phyloP scores from a whole-genome alignment of 2,113 vertebrate species.

The Megatriorchis doriae region DNA sequence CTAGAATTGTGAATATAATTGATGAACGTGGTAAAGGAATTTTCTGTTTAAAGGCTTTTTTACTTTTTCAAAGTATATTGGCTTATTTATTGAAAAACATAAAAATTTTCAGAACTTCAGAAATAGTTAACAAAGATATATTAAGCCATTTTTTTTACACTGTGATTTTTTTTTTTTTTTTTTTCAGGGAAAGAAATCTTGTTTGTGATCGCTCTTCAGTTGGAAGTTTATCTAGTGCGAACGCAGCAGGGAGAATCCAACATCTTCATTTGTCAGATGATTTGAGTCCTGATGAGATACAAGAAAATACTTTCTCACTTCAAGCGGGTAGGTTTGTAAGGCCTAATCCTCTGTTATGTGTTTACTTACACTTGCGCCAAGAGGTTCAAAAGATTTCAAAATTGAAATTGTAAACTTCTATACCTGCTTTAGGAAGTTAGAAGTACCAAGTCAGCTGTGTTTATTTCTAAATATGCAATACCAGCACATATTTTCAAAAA shows the following conservation, averaged over 20 bases:
- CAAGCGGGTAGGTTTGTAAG: constrained; percentile 74
- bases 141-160: background rate
- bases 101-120: background rate
- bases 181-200: constrained; percentile 74
- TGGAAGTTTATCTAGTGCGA: constrained; percentile 81
- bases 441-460: background rate
- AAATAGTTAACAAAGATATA: background rate
- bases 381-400: background rate
- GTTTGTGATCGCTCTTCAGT: constrained; percentile 79
- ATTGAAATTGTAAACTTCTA: background rate
- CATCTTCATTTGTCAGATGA: constrained; percentile 74
- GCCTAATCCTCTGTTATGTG: background rate
- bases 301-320: constrained; percentile 78
- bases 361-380: background rate
- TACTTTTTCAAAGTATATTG: background rate
- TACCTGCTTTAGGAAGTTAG: background rate
- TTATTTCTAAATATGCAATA: background rate
- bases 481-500: background rate
- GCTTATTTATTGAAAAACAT: background rate
- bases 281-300: constrained; percentile 75
- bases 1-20: background rate
- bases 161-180: background rate
- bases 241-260: constrained; percentile 77
- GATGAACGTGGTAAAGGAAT: background rate
- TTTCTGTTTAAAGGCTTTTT: background rate